Conservation (phyloP, 1,140 invertebrate genomes). For the Drosophila tristis region DNA sequence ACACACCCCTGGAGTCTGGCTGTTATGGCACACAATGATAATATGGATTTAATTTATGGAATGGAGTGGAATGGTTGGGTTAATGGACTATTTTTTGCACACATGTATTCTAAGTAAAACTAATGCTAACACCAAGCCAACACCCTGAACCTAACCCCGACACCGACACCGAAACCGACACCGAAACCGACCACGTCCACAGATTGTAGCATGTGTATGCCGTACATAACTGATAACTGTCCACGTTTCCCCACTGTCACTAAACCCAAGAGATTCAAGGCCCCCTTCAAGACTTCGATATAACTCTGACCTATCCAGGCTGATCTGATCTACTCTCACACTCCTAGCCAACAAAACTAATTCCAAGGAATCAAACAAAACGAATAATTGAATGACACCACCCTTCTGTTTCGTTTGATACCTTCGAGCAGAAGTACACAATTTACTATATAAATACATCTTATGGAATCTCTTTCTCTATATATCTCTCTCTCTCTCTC, state of each 20-base stretch:
- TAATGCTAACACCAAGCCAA: constrained; percentile 38
- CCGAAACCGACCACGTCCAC: not conserved
- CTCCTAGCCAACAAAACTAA: not conserved
- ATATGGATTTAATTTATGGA: constrained; percentile 19
- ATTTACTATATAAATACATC: constrained; percentile 8
- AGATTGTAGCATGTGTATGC: constrained; percentile 66
- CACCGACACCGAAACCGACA: no score
- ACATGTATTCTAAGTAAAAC: constrained; percentile 18
- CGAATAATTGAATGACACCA: constrained; percentile 37
- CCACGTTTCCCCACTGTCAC: constrained; percentile 38
- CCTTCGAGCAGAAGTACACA: not conserved
- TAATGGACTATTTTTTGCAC: constrained; percentile 7
- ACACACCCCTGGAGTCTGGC: not conserved
- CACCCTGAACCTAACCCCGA: constrained; percentile 39
- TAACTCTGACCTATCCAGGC: not conserved
- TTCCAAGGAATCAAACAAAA: constrained; percentile 2
- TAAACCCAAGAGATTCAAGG: constrained; percentile 44
- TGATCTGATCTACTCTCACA: not conserved
- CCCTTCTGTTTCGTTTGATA: constrained; percentile 2
- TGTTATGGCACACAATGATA: constrained; percentile 15
- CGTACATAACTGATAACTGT: constrained; percentile 70
- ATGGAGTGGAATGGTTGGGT: constrained; percentile 28
- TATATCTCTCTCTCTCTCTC: constrained; percentile 16
- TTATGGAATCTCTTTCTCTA: constrained; percentile 9
- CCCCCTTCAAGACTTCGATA: constrained; percentile 18